Base-by-base conservation (phyloP, 1,140 invertebrate genomes). In the Brachionus asplanchnoidis region DNA sequence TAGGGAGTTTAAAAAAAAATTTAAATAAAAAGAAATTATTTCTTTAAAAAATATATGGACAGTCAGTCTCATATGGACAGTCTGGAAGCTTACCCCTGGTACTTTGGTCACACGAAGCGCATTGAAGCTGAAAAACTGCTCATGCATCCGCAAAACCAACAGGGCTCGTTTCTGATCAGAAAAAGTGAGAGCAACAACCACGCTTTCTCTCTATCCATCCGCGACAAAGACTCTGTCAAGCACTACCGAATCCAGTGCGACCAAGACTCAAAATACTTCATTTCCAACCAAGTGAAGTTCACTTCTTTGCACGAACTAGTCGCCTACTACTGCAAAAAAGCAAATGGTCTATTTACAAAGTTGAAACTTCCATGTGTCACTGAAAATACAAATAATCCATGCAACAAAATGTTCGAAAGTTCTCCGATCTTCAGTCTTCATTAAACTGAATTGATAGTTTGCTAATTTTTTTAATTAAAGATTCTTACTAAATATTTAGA, bases 61-160 rank as follows among this genome's bases (percentile, higher is more conserved):
- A n/a, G n/a, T n/a, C n/a, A n/a, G n/a, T n/a, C n/a, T n/a, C n/a
- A n/a, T n/a, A n/a, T n/a, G 87, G 97, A 98, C 91, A 98, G 96
- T 85, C 97, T 99, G 88, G 97, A 99, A 92, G 97, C 97, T 86
- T 97, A 99, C 93, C 95, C 97, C 91, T 99, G 97, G 97, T 99
- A 99, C 91, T 99, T 99, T 92, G 96, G 97, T 85, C 98, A 98
- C 91, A 98, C 99, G 86, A 98, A 98, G 91, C 92, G 97, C 89
- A 97, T 98, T 88, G 97, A 99, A 92, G 97, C 97, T 42, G 98
- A 99, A 90, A 99, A 99, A 92, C 97, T 98, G 90, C 91, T 99
- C 84, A 91, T 99, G 85, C 92, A 97, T 85, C 94, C 95, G 50
- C 95, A 97, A 91, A 99, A 99, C 91, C 97, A 98, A 89, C 97